Evolutionary conservation across 2,888 invertebrate species (phyloP).

Genomic region (Mellilla xanthometata): DNA sequence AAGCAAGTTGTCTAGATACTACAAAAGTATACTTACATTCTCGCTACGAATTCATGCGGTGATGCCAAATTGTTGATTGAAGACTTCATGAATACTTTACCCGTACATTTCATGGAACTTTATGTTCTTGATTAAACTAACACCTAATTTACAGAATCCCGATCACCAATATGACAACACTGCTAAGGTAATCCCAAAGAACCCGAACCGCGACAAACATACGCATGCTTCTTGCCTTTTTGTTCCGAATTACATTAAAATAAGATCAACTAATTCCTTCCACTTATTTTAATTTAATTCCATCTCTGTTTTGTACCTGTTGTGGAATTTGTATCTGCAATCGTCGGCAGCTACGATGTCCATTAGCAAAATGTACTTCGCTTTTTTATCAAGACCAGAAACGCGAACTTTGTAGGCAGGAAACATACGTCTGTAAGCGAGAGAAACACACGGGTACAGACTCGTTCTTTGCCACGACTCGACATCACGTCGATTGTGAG

Average conservation of each 20-base stretch:
- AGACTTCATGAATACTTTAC: neutral
- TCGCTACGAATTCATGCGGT: neutral
- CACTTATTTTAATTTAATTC: constrained; percentile 78
- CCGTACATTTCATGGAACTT: too few species aligned
- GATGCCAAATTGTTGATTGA: constrained; percentile 3
- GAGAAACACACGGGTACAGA: constrained; percentile 80
- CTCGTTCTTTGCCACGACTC: constrained; percentile 76
- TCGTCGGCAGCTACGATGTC: constrained; percentile 98
- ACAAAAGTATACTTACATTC: neutral
- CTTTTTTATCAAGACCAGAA: constrained; percentile 97
- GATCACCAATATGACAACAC: constrained; percentile 14
- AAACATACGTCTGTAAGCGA: constrained; percentile 96
- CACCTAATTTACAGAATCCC: neutral
- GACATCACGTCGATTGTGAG: constrained; percentile 79
- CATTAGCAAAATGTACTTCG: constrained; percentile 98
- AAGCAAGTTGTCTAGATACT: too few species aligned
- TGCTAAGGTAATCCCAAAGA: constrained; percentile 45
- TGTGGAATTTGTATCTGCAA: constrained; percentile 97
- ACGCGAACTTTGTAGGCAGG: constrained; percentile 98
- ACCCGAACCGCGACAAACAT: constrained; percentile 55
- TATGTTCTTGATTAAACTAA: too few species aligned
- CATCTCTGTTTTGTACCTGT: constrained; percentile 87
- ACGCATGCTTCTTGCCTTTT: constrained; percentile 88
- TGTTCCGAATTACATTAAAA: constrained; percentile 78
- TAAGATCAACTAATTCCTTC: constrained; percentile 59